Conservation (phyloP, 2,888 invertebrate genomes). For the Metallyticus violacea region DNA sequence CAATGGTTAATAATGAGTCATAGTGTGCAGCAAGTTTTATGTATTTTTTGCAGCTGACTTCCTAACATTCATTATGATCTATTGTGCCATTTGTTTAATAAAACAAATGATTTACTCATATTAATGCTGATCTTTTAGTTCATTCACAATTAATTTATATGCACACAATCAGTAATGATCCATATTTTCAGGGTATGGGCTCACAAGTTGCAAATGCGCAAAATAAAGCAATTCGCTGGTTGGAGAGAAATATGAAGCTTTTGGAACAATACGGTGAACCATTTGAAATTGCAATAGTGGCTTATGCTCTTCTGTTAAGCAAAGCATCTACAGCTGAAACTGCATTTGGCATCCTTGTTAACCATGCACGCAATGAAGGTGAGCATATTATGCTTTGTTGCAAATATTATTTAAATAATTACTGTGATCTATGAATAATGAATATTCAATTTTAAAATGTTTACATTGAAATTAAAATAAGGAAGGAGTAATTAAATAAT, state of each 20-base stretch:
- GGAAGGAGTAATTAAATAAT: too few relatives aligned
- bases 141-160: too few relatives aligned
- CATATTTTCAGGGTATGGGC: constrained; percentile 58
- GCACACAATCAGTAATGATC: too few relatives aligned
- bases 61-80: too few relatives aligned
- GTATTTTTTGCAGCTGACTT: too few relatives aligned
- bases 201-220: constrained; percentile 74
- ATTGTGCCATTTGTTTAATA: too few relatives aligned
- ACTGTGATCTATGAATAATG: not conserved
- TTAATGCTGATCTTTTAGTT: too few relatives aligned
- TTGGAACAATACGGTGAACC: constrained; percentile 69
- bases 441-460: too few relatives aligned
- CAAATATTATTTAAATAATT: not conserved
- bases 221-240: constrained; percentile 71
- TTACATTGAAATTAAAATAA: too few relatives aligned
- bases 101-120: too few relatives aligned
- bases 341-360: constrained; percentile 71
- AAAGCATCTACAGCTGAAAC: constrained; percentile 84
- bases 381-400: not conserved
- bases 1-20: too few relatives aligned
- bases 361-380: constrained; percentile 66
- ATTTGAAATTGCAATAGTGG: constrained; percentile 83
- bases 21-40: too few relatives aligned
- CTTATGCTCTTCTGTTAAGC: constrained; percentile 80
- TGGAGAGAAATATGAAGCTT: constrained; percentile 78